Evolutionary conservation across 1,140 invertebrate species (phyloP).

Genomic region (Psilanteris sp.): DNA sequence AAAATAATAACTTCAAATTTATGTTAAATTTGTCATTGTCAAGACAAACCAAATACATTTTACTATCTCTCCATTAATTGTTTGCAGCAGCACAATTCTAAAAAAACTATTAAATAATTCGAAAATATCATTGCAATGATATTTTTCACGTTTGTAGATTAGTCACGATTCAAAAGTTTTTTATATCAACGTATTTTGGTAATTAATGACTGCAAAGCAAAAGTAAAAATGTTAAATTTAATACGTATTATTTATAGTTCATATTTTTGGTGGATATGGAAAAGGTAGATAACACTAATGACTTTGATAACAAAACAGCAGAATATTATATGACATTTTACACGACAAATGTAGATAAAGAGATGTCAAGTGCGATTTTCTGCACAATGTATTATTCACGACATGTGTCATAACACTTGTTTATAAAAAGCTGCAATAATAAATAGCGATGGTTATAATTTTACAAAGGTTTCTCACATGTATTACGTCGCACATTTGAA

Average conservation of each 20-base stretch:
- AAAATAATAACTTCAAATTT: too few relatives aligned
- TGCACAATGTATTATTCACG: conserved; percentile 42
- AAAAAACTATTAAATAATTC: too few relatives aligned
- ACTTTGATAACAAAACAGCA: conserved; percentile 43
- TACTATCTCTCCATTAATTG: too few relatives aligned
- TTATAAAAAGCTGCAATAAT: conserved; percentile 38
- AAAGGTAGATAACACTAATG: conserved; percentile 52
- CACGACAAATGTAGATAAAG: conserved; percentile 49
- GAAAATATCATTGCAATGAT: too few relatives aligned
- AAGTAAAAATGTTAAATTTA: conserved; percentile 44
- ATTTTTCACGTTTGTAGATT: conserved; percentile 38
- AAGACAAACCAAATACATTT: too few relatives aligned
- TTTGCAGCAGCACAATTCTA: too few relatives aligned
- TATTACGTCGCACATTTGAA: too few relatives aligned
- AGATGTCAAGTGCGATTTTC: conserved; percentile 48
- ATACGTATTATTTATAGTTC: conserved; percentile 47
- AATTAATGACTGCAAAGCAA: conserved; percentile 29
- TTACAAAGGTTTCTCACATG: too few relatives aligned
- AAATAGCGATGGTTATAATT: conserved; percentile 38
- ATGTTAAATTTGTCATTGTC: too few relatives aligned
- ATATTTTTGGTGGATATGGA: conserved; percentile 36
- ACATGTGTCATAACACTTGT: conserved; percentile 46
- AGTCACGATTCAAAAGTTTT: conserved; percentile 39
- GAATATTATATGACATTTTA: conserved; percentile 49
- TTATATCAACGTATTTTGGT: conserved; percentile 9